Base-by-base conservation (phyloP, 2,797 vertebrate genomes). In the Typhlichthys subterraneus region DNA sequence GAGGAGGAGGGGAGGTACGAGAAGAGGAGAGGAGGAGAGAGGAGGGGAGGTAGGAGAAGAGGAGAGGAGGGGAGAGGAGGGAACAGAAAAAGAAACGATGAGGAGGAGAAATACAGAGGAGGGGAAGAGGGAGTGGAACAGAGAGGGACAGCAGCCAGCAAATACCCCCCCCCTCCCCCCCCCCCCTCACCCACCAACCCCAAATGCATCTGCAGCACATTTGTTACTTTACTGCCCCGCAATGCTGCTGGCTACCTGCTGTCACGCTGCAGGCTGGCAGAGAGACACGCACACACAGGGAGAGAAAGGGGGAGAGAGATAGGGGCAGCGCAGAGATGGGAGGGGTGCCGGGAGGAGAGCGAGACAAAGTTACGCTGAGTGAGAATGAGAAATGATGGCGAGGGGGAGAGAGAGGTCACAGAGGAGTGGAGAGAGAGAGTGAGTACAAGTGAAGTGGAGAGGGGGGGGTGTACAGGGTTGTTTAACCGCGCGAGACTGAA, bases 101-200 rank as follows among this genome's bases (percentile, higher is more conserved):
- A 17, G 9, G 15, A 38, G 33, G 9, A 57, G 14, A 45, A 17
- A 17, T 17, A 17, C 15, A 17, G 15, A 17, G 15, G 15, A 17
- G 10, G 46, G 12, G 59, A 50, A 23, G 12, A 48, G 67, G 23
- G 31, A 60, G 57, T 11, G 42, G 65, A 59, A 53, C 60, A 9
- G 73, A 38, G 33, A 71, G 82, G 71, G 72, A 69, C 75, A 52
- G 63, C 73, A 79, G 59, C 72, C 61, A 77, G 71, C 77, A 87
- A 71, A 79, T 66, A 81, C 77, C 79, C 76, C 74, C 79, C 64
- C 46, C 69, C n/a, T n/a, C 77, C 79, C 76, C 74, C 77, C 79
- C 76, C 74, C 79, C 64, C 46, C 69, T 77, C 69, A 29, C 45
- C 82, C 72, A 45, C 14, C 50, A 70, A 73, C 76, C 74, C 61